Evolutionary conservation across 2,113 vertebrate genomes (phyloP).

Genomic region (Ondatra zibethicus): DNA sequence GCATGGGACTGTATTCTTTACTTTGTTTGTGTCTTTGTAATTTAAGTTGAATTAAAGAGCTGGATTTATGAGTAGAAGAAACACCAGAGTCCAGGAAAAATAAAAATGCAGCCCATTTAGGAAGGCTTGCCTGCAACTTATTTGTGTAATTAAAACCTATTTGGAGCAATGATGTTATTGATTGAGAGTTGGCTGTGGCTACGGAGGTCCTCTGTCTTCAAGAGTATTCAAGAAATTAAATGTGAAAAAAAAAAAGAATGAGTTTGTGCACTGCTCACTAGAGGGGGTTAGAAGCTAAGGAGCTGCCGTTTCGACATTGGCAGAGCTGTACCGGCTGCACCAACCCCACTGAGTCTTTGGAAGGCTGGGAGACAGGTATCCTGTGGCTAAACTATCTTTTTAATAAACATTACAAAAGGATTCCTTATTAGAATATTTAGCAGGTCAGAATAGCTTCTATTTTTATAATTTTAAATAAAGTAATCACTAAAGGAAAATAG

Average conservation of each 20-base stretch:
- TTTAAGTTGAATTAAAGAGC: conserved; percentile 4
- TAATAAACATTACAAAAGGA: background rate
- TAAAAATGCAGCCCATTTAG: background rate
- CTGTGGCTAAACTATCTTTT: background rate
- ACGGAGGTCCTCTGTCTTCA: background rate
- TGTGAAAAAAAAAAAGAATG: no score
- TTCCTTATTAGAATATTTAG: background rate
- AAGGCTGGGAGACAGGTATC: background rate
- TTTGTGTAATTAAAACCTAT: conserved; percentile 37
- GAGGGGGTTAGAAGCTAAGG: conserved; percentile 69
- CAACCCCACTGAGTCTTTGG: background rate
- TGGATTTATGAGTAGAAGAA: background rate
- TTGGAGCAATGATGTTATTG: background rate
- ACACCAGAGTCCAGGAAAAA: background rate
- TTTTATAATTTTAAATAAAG: conserved; percentile 36
- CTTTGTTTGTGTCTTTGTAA: background rate
- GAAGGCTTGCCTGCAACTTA: background rate
- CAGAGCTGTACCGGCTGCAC: accelerated
- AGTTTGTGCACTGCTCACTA: conserved; percentile 59
- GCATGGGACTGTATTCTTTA: background rate
- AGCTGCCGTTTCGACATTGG: background rate
- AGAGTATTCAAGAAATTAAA: background rate
- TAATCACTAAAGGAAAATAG: background rate
- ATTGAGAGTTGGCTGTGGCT: no score
- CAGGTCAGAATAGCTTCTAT: background rate